These are phyloP conservation scores for Strix aluco DNA, from an alignment of 2,113 vertebrate genomes.

Conservation along the genomic window DNA sequence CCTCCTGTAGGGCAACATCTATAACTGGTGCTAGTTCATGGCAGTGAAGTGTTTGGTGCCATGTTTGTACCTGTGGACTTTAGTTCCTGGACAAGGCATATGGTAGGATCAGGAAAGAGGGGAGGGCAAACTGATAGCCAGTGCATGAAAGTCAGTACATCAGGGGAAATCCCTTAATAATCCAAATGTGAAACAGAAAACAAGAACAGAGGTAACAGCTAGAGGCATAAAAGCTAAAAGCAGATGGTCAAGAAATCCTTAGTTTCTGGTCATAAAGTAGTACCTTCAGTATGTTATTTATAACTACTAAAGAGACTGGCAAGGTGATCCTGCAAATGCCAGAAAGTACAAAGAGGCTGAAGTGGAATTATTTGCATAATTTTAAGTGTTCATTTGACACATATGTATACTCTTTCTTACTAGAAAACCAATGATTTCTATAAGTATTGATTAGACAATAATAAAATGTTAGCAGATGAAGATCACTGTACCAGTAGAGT, in stretches of 20 bases:
- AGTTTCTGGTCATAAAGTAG: not conserved
- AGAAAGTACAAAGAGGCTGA: not conserved
- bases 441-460: not conserved
- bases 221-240: slow-evolving; percentile 20
- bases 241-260: slow-evolving; percentile 19
- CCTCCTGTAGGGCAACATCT: not conserved
- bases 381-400: not conserved
- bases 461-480: not conserved
- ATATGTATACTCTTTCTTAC: not conserved
- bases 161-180: slow-evolving; percentile 15
- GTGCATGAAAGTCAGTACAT: not conserved
- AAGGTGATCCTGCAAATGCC: slow-evolving; percentile 30
- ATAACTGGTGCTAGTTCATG: not conserved
- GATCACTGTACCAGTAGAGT: not conserved
- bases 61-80: not conserved
- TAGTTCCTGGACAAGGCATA: not conserved
- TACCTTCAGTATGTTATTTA: not conserved
- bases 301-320: not conserved
- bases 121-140: not conserved
- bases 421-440: not conserved
- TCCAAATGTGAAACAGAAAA: slow-evolving; percentile 20
- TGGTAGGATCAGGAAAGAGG: not conserved
- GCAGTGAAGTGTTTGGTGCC: not conserved
- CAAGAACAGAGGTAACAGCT: not conserved
- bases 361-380: not conserved